Evolutionary conservation across 2,113 vertebrate genomes (phyloP), one percentile per base, ranked within the genome.

Genomic region (Neolamprologus kungweensis): DNA sequence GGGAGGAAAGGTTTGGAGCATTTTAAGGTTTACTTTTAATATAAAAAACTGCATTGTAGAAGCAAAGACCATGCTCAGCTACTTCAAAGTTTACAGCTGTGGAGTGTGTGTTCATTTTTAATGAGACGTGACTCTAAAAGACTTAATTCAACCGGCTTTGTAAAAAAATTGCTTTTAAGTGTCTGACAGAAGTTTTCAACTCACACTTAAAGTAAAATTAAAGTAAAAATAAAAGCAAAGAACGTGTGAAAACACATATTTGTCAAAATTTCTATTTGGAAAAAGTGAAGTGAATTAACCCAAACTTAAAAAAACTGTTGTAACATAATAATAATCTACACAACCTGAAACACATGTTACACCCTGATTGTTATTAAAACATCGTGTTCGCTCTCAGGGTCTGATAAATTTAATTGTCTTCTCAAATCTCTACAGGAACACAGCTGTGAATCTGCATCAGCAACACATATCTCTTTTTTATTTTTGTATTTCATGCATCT

Each of bases 161-260:
- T 84, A 50, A 95, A 21, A 33, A 96, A 94, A 33, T n/a, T 19
- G 17, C 35, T 45, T 96, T 93, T 92, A 96, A 95, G 95, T 96
- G 95, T 93, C 82, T 89, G 42, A 95, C 93, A 95, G 92, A 96
- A 96, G 37, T 80, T 81, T 85, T 37, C 11, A 78, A 75, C 60
- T 92, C 94, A 53, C 4, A 58, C 2, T 93, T 60, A 17, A 4
- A 60, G 26, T 58, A 2, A 58, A 58, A 58, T 5, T 28, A 58
- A 58, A 58, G 14, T 60, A 31, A 60, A 54, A 23, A 0, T 54
- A 2, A 54, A 60, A 31, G 57, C 0, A 31, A 60, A 60, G 21
- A 28, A 95, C 88, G 92, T 89, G 94, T 95, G 93, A 14, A 81
- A 71, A 73, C 21, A 28, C 40, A 47, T 47, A 28, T 73, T 73